These are phyloP conservation scores for Nomada flava DNA, from an alignment of 2,888 invertebrate genomes.

Conservation along the genomic window DNA sequence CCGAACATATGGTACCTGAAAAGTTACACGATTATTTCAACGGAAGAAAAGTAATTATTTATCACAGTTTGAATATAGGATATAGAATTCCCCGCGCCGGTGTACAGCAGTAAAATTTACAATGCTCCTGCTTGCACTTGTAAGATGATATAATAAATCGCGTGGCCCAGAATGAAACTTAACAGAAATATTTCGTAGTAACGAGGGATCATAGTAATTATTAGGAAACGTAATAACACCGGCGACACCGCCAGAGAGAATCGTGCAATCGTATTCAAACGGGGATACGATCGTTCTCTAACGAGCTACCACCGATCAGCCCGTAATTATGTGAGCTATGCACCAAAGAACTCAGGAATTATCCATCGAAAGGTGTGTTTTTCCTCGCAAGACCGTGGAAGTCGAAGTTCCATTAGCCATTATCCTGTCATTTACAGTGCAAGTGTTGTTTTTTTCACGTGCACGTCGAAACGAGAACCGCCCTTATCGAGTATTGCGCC, in stretches of 20 bases:
- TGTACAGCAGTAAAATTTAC: no score
- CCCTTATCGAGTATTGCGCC: neutral
- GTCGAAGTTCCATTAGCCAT: conserved; percentile 7
- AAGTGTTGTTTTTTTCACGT: neutral
- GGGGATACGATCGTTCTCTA: neutral
- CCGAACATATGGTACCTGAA: conserved; percentile 94
- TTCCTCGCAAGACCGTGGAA: neutral
- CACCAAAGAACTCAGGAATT: conserved; percentile 1
- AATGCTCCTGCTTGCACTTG: no score
- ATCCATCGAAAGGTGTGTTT: neutral
- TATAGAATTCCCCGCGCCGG: no score
- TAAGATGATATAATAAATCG: no score
- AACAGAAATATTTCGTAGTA: no score
- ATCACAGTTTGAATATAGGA: neutral
- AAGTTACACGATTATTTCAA: neutral
- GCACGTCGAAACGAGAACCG: neutral
- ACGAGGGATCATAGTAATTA: no score
- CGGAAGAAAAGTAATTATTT: neutral
- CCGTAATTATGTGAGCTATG: conserved; percentile 11
- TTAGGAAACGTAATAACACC: no score
- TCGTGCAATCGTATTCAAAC: no score
- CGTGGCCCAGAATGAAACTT: no score
- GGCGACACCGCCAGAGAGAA: no score
- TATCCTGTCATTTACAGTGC: conserved; percentile 2
- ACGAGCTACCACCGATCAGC: conserved; percentile 3